Base-by-base conservation (phyloP, 2,888 invertebrate species). In the Polietes domitor region DNA sequence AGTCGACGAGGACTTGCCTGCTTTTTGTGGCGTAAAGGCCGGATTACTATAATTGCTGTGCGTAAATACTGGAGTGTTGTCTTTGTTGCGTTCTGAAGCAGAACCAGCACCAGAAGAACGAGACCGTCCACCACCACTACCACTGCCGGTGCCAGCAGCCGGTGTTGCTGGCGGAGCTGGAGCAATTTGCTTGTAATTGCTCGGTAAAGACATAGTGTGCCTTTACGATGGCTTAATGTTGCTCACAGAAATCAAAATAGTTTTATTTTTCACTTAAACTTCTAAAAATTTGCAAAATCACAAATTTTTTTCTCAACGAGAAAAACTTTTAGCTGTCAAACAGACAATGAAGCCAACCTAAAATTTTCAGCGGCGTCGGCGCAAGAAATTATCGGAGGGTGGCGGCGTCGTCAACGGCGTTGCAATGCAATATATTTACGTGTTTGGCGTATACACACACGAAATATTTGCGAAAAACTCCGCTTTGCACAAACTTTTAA, bases 11-110 rank as follows among this genome's bases (percentile, higher is more conserved):
- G 94, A 94, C 91, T 98, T 97, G 72, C 97, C 97, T 86, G 97
- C 95, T 94, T 98, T 98, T 92, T 98, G 98, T 12, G 98, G 98
- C 87, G 96, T 96, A 92, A 98, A 98, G 80, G 96, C 96, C 50
- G 98, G 96, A 93, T 98, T 97, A 58, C 98, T 97, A 93, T 97
- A 97, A 86, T 96, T 95, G 72, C 97, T 96, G 84, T 96, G 95
- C 68, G 97, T 93, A 92, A 98, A 98, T 21, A 98, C 98, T 91
- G 96, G 97, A 86, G 96, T 95, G 91, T 94, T 94, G 88, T 95
- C 94, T 88, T 94, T 94, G 88, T 94, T 94, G 87, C 92, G 89
- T 71, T 93, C 92, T 1, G 89, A 88, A 21, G 88, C 89, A 24
- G 88, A 88, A 2, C 91, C 88, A 12, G 92, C 92, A 32, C 92